Evolutionary conservation across 2,797 vertebrate species (phyloP).

Genomic region (Vespertilio murinus): DNA sequence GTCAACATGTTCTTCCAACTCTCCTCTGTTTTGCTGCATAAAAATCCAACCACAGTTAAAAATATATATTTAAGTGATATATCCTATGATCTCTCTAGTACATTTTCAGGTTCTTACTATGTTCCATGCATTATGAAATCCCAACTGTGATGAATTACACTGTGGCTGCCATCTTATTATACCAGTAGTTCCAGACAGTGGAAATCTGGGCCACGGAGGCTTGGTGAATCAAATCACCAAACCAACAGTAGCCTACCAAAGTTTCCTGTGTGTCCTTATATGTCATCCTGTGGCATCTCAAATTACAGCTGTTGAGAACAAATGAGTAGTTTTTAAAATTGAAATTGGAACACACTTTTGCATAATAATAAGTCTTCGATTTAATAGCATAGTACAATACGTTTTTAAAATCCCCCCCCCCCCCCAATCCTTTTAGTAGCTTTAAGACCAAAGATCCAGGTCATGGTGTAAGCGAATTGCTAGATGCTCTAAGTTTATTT

Average conservation of each 20-base stretch:
- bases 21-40: not conserved
- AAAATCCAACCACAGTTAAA: not conserved
- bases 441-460: not conserved
- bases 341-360: conserved; percentile 43
- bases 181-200: not conserved
- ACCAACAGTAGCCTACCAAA: not conserved
- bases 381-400: conserved; percentile 53
- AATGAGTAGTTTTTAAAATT: conserved; percentile 62
- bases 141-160: not conserved
- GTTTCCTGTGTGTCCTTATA: conserved; percentile 13
- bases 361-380: conserved; percentile 50
- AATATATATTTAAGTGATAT: not conserved
- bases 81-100: not conserved
- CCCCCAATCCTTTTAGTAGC: conserved; percentile 25
- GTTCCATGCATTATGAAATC: not conserved
- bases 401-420: not conserved
- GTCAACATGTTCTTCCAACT: not conserved
- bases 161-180: not conserved
- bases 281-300: conserved; percentile 43
- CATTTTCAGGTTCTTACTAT: not conserved
- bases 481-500: not conserved
- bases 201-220: not conserved
- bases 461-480: not conserved
- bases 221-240: conserved; percentile 12
- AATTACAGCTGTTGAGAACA: conserved; percentile 61